phyloP scores from a whole-genome alignment of 2,113 vertebrate genomes.

The Peromyscus polionotus region DNA sequence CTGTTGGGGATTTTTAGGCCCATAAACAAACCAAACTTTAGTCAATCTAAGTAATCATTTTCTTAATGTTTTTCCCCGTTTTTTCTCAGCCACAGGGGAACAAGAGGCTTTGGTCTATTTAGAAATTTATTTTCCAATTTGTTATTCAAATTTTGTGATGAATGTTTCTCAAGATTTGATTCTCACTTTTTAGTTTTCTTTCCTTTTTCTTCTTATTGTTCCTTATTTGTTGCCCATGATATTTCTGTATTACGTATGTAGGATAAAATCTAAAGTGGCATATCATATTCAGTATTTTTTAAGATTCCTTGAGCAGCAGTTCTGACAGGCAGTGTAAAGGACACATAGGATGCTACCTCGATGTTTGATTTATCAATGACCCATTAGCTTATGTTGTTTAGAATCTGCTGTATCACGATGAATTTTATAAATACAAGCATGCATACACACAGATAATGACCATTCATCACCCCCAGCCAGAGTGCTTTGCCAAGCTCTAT shows the following conservation, averaged over 20 bases:
- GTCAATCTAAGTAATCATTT: not conserved
- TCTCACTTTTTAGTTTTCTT: not conserved
- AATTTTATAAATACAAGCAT: constrained; percentile 24
- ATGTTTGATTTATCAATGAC: constrained; percentile 25
- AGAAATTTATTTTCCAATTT: not conserved
- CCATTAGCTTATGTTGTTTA: constrained; percentile 57
- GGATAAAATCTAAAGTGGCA: constrained; percentile 47
- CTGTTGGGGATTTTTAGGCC: not conserved
- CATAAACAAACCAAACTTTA: not conserved
- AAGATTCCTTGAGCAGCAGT: not conserved
- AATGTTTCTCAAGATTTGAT: constrained; percentile 3
- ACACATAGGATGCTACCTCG: constrained; percentile 11
- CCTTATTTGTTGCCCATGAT: not conserved
- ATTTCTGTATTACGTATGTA: not conserved
- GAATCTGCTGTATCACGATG: constrained; percentile 14
- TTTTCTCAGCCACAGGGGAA: not conserved
- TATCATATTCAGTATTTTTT: constrained; percentile 5
- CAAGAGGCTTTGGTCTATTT: not conserved
- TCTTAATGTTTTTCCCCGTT: not conserved
- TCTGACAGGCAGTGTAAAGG: constrained; percentile 45
- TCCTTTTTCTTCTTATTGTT: not conserved
- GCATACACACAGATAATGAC: constrained; percentile 23
- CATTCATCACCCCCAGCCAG: not conserved
- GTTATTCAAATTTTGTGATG: not conserved
- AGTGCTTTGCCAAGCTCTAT: not conserved